Percentiles rank a stretch among this genome's conserved stretches.
These are phyloP conservation scores for Fringilla coelebs DNA, from an alignment of 2,797 vertebrate genomes.

Conservation along the genomic window DNA sequence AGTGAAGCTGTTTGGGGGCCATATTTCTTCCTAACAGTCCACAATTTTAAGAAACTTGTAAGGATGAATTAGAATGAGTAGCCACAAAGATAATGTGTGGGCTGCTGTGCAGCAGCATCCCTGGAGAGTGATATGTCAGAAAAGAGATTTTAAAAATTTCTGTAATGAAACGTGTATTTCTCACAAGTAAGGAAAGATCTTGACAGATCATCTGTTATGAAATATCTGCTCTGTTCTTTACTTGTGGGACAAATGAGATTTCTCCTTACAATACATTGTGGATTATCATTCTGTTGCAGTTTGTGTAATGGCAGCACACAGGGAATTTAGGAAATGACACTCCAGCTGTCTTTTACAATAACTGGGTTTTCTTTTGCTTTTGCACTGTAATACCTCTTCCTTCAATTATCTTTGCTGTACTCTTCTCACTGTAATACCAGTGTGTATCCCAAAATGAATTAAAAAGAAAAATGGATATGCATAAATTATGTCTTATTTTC, in stretches of 20 bases:
- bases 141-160: not conserved
- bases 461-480: not conserved
- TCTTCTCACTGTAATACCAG: not conserved
- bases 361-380: constrained; percentile 4
- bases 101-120: not conserved
- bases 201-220: constrained; percentile 17
- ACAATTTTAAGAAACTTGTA: not conserved
- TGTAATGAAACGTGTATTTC: not conserved
- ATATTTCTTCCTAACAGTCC: constrained; percentile 8
- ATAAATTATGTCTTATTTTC: not conserved
- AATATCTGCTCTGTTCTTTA: not conserved
- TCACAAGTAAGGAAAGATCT: not conserved
- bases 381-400: not conserved
- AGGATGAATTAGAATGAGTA: not conserved
- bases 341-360: constrained; percentile 54
- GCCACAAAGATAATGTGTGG: constrained; percentile 5
- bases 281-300: not conserved
- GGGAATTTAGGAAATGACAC: constrained; percentile 47
- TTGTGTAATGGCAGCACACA: not conserved
- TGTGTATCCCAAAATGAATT: not conserved
- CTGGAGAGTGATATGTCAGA: not conserved
- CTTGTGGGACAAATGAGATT: not conserved
- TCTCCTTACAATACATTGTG: not conserved
- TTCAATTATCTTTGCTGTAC: not conserved
- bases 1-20: not conserved